Percentiles rank a stretch among this genome's conserved stretches.
Evolutionary conservation across 2,888 invertebrate species (phyloP).

Genomic region (Nycteola revayana): DNA sequence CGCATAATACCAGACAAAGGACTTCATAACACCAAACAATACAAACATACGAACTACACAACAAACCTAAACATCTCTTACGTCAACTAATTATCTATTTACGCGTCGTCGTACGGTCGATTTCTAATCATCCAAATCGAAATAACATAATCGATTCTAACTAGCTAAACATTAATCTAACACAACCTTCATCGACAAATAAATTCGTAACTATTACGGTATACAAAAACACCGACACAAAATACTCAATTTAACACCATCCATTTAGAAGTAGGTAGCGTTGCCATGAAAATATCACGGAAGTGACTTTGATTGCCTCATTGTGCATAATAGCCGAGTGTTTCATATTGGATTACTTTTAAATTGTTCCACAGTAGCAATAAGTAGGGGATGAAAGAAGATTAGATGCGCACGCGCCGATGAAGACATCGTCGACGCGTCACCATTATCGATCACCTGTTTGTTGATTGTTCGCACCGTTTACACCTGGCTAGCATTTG

Average conservation of each 20-base stretch:
- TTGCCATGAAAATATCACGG: constrained; percentile 46
- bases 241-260: constrained; percentile 66
- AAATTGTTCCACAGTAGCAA: constrained; percentile 44
- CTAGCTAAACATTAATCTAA: constrained; percentile 13
- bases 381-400: constrained; percentile 51
- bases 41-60: constrained; percentile 33
- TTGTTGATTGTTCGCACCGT: constrained; percentile 25
- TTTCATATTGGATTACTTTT: constrained; percentile 38
- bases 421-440: constrained; percentile 58
- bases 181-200: constrained; percentile 22
- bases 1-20: constrained; percentile 67
- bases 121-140: constrained; percentile 23
- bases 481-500: constrained; percentile 54
- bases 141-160: constrained; percentile 23
- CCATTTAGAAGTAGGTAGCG: constrained; percentile 49
- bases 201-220: constrained; percentile 29
- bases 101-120: constrained; percentile 4
- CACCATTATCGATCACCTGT: constrained; percentile 61
- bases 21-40: constrained; percentile 34
- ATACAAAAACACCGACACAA: constrained; percentile 47
- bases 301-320: constrained; percentile 55
- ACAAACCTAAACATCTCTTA: constrained; percentile 42
- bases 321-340: constrained; percentile 43
- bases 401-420: constrained; percentile 71
- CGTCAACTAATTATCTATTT: constrained; percentile 23